Percentiles rank a stretch among this genome's conserved stretches.
These are phyloP conservation scores for Gymnoscopelus microlampas DNA, from an alignment of 2,797 vertebrate genomes.

Conservation along the genomic window DNA sequence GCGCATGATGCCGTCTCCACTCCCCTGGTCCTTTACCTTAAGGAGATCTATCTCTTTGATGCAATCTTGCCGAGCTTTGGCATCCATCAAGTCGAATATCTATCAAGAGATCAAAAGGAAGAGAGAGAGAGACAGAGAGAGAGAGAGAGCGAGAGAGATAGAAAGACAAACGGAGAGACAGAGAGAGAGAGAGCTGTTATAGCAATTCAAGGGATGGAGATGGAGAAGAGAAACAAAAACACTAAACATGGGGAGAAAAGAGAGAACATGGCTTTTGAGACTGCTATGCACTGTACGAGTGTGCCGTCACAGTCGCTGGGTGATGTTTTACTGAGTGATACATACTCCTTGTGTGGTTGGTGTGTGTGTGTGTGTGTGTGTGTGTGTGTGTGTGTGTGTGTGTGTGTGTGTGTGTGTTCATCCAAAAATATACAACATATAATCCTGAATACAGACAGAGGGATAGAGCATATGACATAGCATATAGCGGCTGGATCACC, in stretches of 20 bases:
- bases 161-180: slow-evolving; percentile 7
- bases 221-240: slow-evolving; percentile 19
- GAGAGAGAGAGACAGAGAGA: slow-evolving; percentile 59
- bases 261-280: slow-evolving; percentile 57
- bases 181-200: slow-evolving; percentile 7
- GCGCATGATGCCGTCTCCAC: slow-evolving; percentile 76
- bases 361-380: slow-evolving; percentile 13
- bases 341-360: slow-evolving; percentile 8
- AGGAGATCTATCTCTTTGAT: slow-evolving; percentile 99
- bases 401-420: slow-evolving; percentile 10
- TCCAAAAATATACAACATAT: slow-evolving; percentile 6
- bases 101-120: slow-evolving; percentile 84
- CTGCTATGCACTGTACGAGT: slow-evolving; percentile 55
- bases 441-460: not conserved
- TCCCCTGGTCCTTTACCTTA: slow-evolving; percentile 90
- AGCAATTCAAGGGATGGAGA: not conserved
- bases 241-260: slow-evolving; percentile 42
- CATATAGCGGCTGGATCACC: not conserved
- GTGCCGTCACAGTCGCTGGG: slow-evolving; percentile 64
- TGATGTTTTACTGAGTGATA: slow-evolving; percentile 63
- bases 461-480: not conserved
- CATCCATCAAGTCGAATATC: slow-evolving; percentile 99
- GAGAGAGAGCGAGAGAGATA: slow-evolving; percentile 62
- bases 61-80: slow-evolving; percentile 99
- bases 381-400: slow-evolving; percentile 12